Evolutionary conservation across 2,113 vertebrate genomes (phyloP).

Genomic region (Passer montanus): DNA sequence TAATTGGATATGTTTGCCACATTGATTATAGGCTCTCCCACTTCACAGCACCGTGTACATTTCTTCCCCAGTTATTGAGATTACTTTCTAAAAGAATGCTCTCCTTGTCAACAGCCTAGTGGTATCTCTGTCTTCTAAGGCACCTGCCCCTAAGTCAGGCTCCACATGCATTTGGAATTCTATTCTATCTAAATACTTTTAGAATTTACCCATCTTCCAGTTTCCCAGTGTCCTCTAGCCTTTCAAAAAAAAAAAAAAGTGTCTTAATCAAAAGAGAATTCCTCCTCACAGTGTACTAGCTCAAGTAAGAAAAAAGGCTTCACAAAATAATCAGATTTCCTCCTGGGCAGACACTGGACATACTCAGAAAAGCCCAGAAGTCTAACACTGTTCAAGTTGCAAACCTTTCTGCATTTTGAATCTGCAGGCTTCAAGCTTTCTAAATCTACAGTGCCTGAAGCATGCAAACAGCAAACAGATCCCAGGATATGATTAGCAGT

Average conservation of each 20-base stretch:
- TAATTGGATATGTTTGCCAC: not conserved
- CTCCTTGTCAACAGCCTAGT: not conserved
- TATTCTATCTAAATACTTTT: not conserved
- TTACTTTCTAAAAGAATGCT: not conserved
- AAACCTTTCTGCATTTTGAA: not conserved
- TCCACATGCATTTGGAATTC: not conserved
- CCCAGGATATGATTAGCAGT: not conserved
- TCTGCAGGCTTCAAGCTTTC: not conserved
- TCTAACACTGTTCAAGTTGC: not conserved
- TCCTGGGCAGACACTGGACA: not conserved
- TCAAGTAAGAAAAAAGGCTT: not conserved
- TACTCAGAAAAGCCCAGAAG: not conserved
- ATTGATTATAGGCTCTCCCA: not conserved
- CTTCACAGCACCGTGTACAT: fast-evolving
- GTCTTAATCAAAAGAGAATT: not conserved
- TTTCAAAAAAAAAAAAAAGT: not conserved
- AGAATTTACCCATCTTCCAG: not conserved
- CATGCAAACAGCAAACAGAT: not conserved
- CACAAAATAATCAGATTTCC: not conserved
- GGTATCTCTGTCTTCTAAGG: not conserved
- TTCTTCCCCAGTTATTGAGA: not conserved
- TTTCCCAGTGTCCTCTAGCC: not conserved
- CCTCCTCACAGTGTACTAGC: not conserved
- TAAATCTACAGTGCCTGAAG: not conserved
- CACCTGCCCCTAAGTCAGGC: not conserved